These are phyloP conservation scores for Acipenser ruthenus DNA, from an alignment of 2,797 vertebrate species.

Conservation along the genomic window DNA sequence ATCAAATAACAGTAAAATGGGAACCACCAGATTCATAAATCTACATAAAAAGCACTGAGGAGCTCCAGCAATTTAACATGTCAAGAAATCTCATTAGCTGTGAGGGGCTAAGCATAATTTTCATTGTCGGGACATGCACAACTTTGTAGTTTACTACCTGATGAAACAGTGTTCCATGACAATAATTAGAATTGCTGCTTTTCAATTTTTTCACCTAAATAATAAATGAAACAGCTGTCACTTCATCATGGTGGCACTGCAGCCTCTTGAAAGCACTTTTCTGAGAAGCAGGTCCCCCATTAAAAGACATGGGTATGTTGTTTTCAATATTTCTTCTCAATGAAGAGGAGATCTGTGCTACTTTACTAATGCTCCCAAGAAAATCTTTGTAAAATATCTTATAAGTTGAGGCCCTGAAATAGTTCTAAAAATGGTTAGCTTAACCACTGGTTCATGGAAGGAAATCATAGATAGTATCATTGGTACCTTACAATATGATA, in stretches of 20 bases:
- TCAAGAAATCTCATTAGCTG: background rate
- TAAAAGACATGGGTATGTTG: background rate
- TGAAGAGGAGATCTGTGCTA: background rate
- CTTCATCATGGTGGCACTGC: background rate
- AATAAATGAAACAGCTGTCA: constrained; percentile 1
- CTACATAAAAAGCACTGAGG: background rate
- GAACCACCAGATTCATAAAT: background rate
- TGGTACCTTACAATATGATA: too few relatives aligned
- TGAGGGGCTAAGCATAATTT: background rate
- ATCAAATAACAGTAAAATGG: background rate
- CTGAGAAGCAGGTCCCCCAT: background rate
- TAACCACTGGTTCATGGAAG: constrained; percentile 32
- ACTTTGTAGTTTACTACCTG: background rate
- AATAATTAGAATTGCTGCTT: background rate
- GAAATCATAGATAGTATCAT: constrained; percentile 37
- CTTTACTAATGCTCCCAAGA: too few relatives aligned
- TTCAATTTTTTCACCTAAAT: background rate
- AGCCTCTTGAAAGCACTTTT: background rate
- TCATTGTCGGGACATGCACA: background rate
- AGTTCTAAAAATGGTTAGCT: constrained; percentile 47
- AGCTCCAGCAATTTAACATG: background rate
- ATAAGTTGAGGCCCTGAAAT: constrained; percentile 51
- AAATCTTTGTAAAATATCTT: too few relatives aligned
- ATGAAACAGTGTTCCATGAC: background rate
- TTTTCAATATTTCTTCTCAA: background rate